Percentiles rank a stretch among this genome's conserved stretches.
These are phyloP conservation scores for Phenganax stokvisi DNA, from an alignment of 92 coral and sea anemone species.

Conservation along the genomic window DNA sequence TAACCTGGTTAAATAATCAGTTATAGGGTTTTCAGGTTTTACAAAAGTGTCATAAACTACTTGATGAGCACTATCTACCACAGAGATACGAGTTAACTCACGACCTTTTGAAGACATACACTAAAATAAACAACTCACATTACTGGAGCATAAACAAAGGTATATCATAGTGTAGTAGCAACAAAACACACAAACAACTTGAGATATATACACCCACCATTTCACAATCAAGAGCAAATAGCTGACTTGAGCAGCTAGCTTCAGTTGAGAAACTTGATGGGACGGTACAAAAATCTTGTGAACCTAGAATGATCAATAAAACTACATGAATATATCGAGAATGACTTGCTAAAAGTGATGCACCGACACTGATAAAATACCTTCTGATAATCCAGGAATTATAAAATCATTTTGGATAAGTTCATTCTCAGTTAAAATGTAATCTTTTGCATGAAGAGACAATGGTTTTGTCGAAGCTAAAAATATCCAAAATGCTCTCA, in stretches of 20 bases:
- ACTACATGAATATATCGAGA: too few species aligned
- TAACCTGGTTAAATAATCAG: slow-evolving; percentile 77
- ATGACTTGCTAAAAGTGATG: too few species aligned
- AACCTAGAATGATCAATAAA: background rate
- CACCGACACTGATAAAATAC: slow-evolving; percentile 30
- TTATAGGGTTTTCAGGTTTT: slow-evolving; percentile 66
- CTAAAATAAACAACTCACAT: slow-evolving; percentile 35
- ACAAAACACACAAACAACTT: background rate
- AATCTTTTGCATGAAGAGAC: slow-evolving; percentile 44
- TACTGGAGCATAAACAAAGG: background rate
- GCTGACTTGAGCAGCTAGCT: slow-evolving; percentile 42
- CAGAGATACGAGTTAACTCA: slow-evolving; percentile 78
- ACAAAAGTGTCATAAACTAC: slow-evolving; percentile 81
- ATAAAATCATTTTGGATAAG: slow-evolving; percentile 58
- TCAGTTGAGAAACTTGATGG: background rate
- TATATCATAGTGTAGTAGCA: background rate
- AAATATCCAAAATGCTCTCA: background rate
- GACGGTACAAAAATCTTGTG: slow-evolving; percentile 32
- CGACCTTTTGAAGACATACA: slow-evolving; percentile 68
- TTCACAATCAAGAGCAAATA: slow-evolving; percentile 93
- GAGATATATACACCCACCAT: slow-evolving; percentile 54
- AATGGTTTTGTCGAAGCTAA: background rate
- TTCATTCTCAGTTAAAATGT: slow-evolving; percentile 47
- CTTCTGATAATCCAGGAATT: slow-evolving; percentile 30
- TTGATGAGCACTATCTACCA: slow-evolving; percentile 61